Base-by-base conservation (phyloP, 2,113 vertebrate species). In the Rana temporaria region DNA sequence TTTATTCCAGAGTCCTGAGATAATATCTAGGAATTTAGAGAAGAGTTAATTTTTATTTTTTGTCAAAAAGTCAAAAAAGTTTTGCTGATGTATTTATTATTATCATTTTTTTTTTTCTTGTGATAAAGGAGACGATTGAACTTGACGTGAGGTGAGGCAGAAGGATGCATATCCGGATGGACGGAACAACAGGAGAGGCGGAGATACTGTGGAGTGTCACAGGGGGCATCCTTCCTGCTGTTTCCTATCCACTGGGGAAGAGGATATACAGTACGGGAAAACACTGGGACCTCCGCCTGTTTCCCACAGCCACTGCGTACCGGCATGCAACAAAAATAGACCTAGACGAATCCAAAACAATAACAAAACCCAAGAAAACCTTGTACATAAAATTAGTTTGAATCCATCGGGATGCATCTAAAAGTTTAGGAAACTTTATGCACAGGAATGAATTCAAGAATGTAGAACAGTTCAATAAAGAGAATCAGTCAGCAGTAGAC, bases 171-270 rank as follows among this genome's bases (percentile, higher is more conserved):
- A 75, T 75, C 72, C 56, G 57, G 55, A 19, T 22, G 5, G 22
- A 34, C 26, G 71, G n/a, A 55, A 38, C 11, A 74, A 56, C 24
- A 42, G 20, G 72, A 22, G 72, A 62, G 72, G 56, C 42, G 42
- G 42, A 14, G 42, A 48, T 8, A 48, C 42, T 62, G 72, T 38
- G 72, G 38, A 0, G 19, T 75, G 72, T 60, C 72, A 62, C 32
- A 14, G 32, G 56, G 42, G 72, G 72, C 57, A 62, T 75, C 72
- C 72, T 75, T 75, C 72, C 72, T 75, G 72, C 72, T 75, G 42
- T 75, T 57, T 60, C 57, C 72, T 75, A 75, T 38, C 56, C n/a
- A 75, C 53, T 9, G n/a, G 32, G 56, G 9, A 34, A 75, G 56
- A 75, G 72, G 72, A 75, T 62, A 75, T 42, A 20, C 30, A 62